These are phyloP conservation scores for Microtus agrestis DNA, from an alignment of 2,797 vertebrate genomes.

Conservation along the genomic window DNA sequence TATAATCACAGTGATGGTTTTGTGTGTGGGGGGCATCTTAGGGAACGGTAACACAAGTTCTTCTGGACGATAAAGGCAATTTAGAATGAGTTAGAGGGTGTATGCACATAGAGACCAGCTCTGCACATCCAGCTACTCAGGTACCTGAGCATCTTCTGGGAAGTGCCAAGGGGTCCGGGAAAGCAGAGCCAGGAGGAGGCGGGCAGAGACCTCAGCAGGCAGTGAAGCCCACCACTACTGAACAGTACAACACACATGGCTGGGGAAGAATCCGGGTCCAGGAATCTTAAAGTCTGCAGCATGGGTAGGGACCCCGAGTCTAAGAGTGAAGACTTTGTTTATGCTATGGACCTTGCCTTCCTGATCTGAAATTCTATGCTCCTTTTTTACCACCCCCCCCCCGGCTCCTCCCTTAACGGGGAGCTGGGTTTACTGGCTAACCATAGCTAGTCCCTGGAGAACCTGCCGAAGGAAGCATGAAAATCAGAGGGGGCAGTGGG, in stretches of 20 bases:
- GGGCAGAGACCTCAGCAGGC: neutral
- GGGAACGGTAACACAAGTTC: neutral
- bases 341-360: too few relatives aligned
- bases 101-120: neutral
- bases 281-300: too few relatives aligned
- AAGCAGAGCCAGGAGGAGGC: neutral
- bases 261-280: rapidly evolving
- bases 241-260: rapidly evolving
- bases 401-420: neutral
- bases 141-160: neutral
- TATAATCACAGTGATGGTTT: neutral
- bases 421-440: too few relatives aligned
- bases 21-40: neutral
- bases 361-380: neutral
- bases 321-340: neutral
- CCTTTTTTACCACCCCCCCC: too few relatives aligned
- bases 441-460: neutral
- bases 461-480: too few relatives aligned
- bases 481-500: neutral
- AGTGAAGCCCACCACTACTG: neutral
- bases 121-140: neutral
- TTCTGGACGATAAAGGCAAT: neutral
- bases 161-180: neutral
- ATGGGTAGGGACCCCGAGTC: neutral
- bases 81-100: neutral